Base-by-base conservation (phyloP, 2,797 vertebrate species). In the Danio aesculapii region DNA sequence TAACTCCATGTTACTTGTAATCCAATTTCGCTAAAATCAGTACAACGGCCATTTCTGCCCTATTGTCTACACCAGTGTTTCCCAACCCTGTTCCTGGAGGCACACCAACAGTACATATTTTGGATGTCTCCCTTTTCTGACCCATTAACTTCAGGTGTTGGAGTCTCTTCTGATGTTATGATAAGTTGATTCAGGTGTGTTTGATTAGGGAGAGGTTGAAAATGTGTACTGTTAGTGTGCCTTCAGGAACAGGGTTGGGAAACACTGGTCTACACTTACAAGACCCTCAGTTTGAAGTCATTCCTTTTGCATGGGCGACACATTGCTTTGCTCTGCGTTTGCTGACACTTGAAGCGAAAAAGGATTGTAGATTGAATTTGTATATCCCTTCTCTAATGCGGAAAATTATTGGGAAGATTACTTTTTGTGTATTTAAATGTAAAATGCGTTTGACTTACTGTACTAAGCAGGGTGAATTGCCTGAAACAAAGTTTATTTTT, bases 361-460 rank as follows among this genome's bases (percentile, higher is more conserved):
- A 81, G 49, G 81, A 85, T 86, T 55, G 83, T 84, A 85, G 85
- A 84, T 85, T 86, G 58, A 81, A 87, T 88, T 83, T 85, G 79
- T 90, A 88, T 86, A 88, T 92, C 43, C 64, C 90, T n/a, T n/a
- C 90, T 90, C 88, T 47, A 62, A 84, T 90, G 87, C 84, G 83
- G 86, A 82, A 90, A 80, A 79, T 89, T 91, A 88, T 86, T 89
- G 84, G 67, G 68, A 79, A 84, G 85, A 90, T 85, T 14, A 84
- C 87, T 90, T 86, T 89, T 88, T 90, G 88, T 89, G 87, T 91
- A 92, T 92, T 91, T 91, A 90, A 88, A 71, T 67, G 58, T 68
- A 69, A 76, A 73, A 69, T 81, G 77, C 75, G 68, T 47, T 77
- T 30, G 61, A 73, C 52, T 59, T 74, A 74, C 30, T 30, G 30